Evolutionary conservation across 2,797 vertebrate genomes (phyloP), one percentile per base, ranked within the genome.

Genomic region (Garrulus glandarius): DNA sequence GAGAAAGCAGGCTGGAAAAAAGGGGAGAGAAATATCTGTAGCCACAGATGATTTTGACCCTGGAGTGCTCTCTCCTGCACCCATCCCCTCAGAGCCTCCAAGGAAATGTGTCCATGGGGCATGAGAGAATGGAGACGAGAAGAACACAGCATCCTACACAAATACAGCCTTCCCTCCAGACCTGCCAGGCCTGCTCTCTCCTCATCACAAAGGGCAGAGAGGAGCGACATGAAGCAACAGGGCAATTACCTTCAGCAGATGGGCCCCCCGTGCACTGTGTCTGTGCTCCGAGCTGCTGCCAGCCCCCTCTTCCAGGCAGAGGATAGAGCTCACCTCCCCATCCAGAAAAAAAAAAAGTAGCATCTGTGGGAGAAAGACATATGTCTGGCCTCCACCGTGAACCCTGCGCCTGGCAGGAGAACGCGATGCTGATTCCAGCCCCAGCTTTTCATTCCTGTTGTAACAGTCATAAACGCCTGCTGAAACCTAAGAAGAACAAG

Each of bases 401-500:
- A 96, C 96, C 92, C 97, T 95, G 89, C 23, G 93, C 84, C 97
- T 97, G 93, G 96, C 95, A 97, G 96, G 93, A 95, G 95, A 96
- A 89, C 87, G 43, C 87, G 6, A 78, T 64, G 94, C 89, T 43
- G 96, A 95, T 96, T 97, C 97, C 96, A 97, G 95, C 96, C 92
- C 91, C 87, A 92, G 93, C 94, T 97, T 97, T 94, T 97, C 91
- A 93, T 96, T 97, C 88, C 95, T 97, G 92, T 96, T 97, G 92
- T 88, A 97, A 92, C 93, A 94, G 91, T 97, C 96, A 97, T 94
- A 96, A 97, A 97, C 78, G 93, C 96, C 96, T 95, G 93, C 95
- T 71, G 95, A 97, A 96, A 97, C 93, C 95, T 97, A 96, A 97
- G 95, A 95, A 97, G 94, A 96, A 94, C 96, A 96, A 97, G 96